Evolutionary conservation across 2,888 invertebrate species (phyloP).

Genomic region (Rhogogaster chlorosoma): DNA sequence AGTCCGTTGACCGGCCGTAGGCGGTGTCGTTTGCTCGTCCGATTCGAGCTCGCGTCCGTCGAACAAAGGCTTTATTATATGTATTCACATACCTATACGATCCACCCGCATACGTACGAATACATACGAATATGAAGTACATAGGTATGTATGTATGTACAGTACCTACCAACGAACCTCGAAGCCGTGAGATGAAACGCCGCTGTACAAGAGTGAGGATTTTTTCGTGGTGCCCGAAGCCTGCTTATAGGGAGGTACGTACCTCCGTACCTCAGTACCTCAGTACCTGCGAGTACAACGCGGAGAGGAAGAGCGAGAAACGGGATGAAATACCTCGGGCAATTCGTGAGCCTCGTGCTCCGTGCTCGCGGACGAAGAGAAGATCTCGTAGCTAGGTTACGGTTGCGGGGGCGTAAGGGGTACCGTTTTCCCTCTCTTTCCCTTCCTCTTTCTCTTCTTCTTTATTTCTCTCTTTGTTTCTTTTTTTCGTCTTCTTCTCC

Average conservation of each 20-base stretch:
- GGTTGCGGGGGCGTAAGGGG: conserved; percentile 45
- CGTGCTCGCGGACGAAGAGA: conserved; percentile 6
- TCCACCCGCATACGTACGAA: conserved; percentile 17
- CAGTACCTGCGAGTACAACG: neutral
- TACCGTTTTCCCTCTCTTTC: conserved; percentile 6
- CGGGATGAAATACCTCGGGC: conserved; percentile 38
- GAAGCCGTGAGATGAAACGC: conserved; percentile 43
- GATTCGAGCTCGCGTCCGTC: conserved; percentile 26
- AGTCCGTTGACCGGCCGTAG: conserved; percentile 39
- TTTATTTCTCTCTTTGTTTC: neutral
- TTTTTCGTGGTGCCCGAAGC: conserved; percentile 54
- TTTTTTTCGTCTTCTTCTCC: neutral
- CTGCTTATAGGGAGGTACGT: conserved; percentile 64
- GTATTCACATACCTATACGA: neutral
- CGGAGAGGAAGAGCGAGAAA: neutral
- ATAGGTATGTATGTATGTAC: neutral
- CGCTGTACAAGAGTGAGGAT: conserved; percentile 10
- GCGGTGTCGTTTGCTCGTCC: conserved; percentile 26
- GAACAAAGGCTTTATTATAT: conserved; percentile 49
- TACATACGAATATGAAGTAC: neutral
- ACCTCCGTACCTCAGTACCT: neutral
- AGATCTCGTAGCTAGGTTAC: conserved; percentile 46
- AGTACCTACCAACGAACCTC: neutral
- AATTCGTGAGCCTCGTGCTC: conserved; percentile 50
- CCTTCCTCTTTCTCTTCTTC: conserved; percentile 34